Conservation (phyloP, 1,140 invertebrate species). For the Drosophila quadrilineata region DNA sequence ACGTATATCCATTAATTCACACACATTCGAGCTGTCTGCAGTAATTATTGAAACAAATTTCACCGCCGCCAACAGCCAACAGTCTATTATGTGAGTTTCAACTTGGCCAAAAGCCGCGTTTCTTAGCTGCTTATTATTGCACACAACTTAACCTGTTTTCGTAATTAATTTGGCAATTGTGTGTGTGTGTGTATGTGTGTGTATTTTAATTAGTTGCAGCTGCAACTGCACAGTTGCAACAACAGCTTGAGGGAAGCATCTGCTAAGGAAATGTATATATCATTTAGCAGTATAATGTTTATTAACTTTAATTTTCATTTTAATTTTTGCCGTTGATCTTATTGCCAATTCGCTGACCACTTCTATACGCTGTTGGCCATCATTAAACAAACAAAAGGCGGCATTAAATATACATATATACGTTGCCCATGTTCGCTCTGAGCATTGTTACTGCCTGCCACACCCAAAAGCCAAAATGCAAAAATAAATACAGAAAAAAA, state of each 20-base stretch:
- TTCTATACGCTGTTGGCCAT: too few species aligned
- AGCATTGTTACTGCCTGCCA: conserved; percentile 30
- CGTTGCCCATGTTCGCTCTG: background rate
- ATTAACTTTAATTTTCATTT: too few species aligned
- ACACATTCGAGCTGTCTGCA: conserved; percentile 68
- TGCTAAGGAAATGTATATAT: background rate
- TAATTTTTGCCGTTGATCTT: too few species aligned
- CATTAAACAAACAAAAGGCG: conserved; percentile 32
- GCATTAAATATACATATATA: conserved; percentile 6
- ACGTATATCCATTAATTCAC: too few species aligned
- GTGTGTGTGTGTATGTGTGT: too few species aligned
- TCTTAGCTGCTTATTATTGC: conserved; percentile 68
- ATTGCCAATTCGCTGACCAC: too few species aligned
- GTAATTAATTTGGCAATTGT: conserved; percentile 79
- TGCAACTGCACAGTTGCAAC: background rate
- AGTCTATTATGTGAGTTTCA: conserved; percentile 27
- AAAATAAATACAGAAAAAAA: conserved; percentile 39
- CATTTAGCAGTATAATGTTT: background rate
- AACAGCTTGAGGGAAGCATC: conserved; percentile 1
- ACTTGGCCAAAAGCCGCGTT: conserved; percentile 41
- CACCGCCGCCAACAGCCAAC: conserved; percentile 38
- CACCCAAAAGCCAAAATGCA: conserved; percentile 33
- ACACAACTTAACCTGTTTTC: conserved; percentile 76
- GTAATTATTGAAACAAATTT: conserved; percentile 72
- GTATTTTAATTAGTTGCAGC: conserved; percentile 69